These are phyloP conservation scores for Apocrypta bakeri DNA, from an alignment of 1,140 invertebrate genomes.

Conservation along the genomic window DNA sequence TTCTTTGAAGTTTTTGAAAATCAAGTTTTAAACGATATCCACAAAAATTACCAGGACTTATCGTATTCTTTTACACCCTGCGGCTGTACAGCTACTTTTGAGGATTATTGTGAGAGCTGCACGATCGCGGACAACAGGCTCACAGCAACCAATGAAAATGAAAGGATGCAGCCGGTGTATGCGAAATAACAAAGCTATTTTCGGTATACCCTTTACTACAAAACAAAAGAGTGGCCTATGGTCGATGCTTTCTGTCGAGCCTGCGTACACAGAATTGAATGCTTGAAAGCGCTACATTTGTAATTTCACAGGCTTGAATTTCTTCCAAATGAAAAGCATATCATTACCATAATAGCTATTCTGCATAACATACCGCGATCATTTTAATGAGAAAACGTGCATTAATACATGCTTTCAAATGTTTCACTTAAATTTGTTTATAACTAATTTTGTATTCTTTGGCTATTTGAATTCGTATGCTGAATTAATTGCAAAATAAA, in stretches of 20 bases:
- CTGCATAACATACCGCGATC: background rate
- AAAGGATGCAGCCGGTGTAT: slow-evolving; percentile 45
- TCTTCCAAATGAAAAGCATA: background rate
- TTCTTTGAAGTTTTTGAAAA: too few species aligned
- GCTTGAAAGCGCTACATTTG: slow-evolving; percentile 20
- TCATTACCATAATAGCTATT: background rate
- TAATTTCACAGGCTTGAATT: slow-evolving; percentile 10
- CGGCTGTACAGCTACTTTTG: slow-evolving; percentile 58
- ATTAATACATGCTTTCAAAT: too few species aligned
- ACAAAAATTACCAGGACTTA: too few species aligned
- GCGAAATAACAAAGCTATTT: slow-evolving; percentile 69
- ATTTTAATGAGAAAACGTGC: background rate
- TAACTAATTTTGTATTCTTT: too few species aligned
- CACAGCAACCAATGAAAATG: slow-evolving; percentile 52
- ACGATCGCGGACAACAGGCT: slow-evolving; percentile 31
- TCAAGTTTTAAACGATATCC: too few species aligned
- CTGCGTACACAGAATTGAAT: slow-evolving; percentile 18
- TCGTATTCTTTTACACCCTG: background rate
- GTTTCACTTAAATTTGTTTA: too few species aligned
- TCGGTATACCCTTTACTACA: slow-evolving; percentile 63
- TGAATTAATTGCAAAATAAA: background rate
- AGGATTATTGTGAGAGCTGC: slow-evolving; percentile 53
- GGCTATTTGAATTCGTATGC: background rate
- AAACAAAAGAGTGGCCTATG: slow-evolving; percentile 59
- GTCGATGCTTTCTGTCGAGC: background rate